Conservation (phyloP, 2,113 vertebrate genomes). For the Leptobrachium ailaonicum region DNA sequence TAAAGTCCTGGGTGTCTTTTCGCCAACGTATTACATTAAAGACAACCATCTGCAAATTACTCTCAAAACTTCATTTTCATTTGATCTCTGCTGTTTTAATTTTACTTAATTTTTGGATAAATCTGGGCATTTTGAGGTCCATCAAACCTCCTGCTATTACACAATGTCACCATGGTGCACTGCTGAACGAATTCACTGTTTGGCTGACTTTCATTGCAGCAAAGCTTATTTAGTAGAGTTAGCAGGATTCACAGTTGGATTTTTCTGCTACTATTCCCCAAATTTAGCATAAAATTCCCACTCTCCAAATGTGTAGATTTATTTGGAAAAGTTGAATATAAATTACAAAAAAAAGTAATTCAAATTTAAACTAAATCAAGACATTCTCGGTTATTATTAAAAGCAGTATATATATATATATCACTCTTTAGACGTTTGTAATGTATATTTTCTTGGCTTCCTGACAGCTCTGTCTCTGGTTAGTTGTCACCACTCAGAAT, state of each 20-base stretch:
- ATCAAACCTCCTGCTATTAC: background rate
- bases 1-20: background rate
- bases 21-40: conserved; percentile 2
- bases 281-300: no score
- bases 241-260: background rate
- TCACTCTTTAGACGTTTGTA: no score
- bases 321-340: no score
- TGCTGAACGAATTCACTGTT: conserved; percentile 10
- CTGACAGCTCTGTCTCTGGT: no score
- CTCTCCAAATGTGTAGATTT: no score
- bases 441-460: no score
- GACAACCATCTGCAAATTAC: background rate
- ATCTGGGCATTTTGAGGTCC: background rate
- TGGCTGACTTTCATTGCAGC: background rate
- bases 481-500: no score
- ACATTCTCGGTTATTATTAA: no score
- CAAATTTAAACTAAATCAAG: no score
- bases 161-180: background rate
- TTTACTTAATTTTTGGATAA: background rate
- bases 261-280: no score
- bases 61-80: conserved; percentile 6
- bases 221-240: background rate
- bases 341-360: no score
- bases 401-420: no score
- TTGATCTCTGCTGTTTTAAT: background rate